These are phyloP conservation scores for Automeris io DNA, from an alignment of 2,888 invertebrate species.

Conservation along the genomic window DNA sequence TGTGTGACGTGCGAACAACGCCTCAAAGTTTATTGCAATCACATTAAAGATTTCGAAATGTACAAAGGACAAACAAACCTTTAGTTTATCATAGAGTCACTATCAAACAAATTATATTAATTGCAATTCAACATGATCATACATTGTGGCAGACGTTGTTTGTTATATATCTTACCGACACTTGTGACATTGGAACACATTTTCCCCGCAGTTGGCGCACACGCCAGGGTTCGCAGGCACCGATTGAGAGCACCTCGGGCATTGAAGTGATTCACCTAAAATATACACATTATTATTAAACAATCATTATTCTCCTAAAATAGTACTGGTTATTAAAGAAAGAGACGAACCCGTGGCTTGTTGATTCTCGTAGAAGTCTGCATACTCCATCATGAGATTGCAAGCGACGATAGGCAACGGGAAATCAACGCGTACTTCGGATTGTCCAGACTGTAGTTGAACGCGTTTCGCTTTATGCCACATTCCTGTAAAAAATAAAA, in stretches of 20 bases:
- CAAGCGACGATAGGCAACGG: conserved; percentile 98
- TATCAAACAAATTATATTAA: too few species aligned
- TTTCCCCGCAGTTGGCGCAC: conserved; percentile 97
- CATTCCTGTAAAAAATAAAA: conserved; percentile 73
- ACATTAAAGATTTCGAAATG: too few species aligned
- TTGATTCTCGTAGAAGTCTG: conserved; percentile 97
- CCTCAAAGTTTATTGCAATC: too few species aligned
- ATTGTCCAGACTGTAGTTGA: conserved; percentile 91
- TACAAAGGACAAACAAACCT: too few species aligned
- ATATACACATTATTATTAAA: too few species aligned
- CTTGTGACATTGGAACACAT: conserved; percentile 99
- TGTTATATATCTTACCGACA: conserved; percentile 80
- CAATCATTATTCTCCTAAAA: too few species aligned
- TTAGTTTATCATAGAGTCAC: too few species aligned
- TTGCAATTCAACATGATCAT: too few species aligned
- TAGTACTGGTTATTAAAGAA: too few species aligned
- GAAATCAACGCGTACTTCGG: conserved; percentile 97
- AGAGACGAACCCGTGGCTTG: conserved; percentile 85
- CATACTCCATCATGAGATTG: conserved; percentile 98
- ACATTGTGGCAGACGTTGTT: too few species aligned
- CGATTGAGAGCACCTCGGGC: conserved; percentile 96
- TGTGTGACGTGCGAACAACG: too few species aligned
- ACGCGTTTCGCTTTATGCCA: conserved; percentile 99
- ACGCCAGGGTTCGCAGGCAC: conserved; percentile 99
- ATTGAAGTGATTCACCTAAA: conserved; percentile 91